phyloP scores from a whole-genome alignment of 2,888 invertebrate species.

The Hoplodrina ambigua region DNA sequence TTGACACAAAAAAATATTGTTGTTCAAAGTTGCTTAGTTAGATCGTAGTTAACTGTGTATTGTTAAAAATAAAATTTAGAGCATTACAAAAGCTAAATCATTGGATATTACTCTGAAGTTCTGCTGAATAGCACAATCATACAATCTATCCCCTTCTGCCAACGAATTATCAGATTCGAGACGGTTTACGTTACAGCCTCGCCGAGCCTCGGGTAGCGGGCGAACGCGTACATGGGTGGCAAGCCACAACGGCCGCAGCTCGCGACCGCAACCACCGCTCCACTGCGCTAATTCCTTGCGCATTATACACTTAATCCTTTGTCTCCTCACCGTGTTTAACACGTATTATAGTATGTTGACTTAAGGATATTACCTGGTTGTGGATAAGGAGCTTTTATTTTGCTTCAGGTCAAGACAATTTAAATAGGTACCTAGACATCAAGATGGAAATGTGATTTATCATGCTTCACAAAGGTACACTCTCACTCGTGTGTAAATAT shows the following conservation, averaged over 20 bases:
- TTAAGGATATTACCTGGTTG: slow-evolving; percentile 31
- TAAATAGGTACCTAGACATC: too few relatives aligned
- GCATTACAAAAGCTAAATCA: too few relatives aligned
- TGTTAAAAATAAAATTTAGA: too few relatives aligned
- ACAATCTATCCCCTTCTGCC: neutral
- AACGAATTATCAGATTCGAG: slow-evolving; percentile 15
- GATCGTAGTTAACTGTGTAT: too few relatives aligned
- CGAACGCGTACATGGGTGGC: slow-evolving; percentile 78
- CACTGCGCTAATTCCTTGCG: slow-evolving; percentile 83
- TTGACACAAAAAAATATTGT: neutral
- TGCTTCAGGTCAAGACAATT: slow-evolving; percentile 47
- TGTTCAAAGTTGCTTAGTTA: neutral
- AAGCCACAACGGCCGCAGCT: slow-evolving; percentile 86
- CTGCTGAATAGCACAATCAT: too few relatives aligned
- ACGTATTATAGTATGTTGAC: slow-evolving; percentile 55
- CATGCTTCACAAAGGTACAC: neutral
- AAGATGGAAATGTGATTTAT: neutral
- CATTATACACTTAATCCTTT: slow-evolving; percentile 75
- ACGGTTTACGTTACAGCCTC: slow-evolving; percentile 33
- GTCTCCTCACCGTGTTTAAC: slow-evolving; percentile 56
- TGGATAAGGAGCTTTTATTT: slow-evolving; percentile 38
- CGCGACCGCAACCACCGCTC: slow-evolving; percentile 81
- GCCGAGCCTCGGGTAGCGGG: slow-evolving; percentile 25
- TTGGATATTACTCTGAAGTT: too few relatives aligned
- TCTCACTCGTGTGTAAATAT: neutral